Percentiles rank a stretch among this genome's conserved stretches.
phyloP scores from a whole-genome alignment of 2,113 vertebrate species.

The Colinus virginianus region DNA sequence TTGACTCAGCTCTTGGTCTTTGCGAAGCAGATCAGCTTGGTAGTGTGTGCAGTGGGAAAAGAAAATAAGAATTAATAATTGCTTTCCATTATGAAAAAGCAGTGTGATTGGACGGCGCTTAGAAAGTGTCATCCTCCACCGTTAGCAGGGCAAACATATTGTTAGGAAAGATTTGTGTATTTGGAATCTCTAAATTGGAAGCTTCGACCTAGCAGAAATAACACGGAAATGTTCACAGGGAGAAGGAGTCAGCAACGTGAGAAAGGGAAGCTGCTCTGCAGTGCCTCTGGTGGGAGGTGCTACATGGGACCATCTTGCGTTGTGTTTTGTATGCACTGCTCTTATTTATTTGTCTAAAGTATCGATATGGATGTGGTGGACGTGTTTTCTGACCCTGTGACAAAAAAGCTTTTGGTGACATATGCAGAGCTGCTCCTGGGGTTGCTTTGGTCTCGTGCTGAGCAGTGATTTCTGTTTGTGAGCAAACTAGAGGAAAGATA shows the following conservation, averaged over 20 bases:
- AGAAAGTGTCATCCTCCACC: neutral
- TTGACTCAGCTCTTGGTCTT: slow-evolving; percentile 49
- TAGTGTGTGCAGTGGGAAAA: neutral
- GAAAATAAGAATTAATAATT: neutral
- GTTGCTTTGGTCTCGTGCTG: neutral
- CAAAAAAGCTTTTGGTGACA: neutral
- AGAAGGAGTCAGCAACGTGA: neutral
- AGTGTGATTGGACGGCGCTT: neutral
- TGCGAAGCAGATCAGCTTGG: neutral
- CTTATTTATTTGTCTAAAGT: slow-evolving; percentile 13
- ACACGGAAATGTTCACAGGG: neutral
- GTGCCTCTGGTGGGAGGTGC: neutral
- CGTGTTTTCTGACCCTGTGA: neutral
- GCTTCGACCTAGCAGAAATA: slow-evolving; percentile 8
- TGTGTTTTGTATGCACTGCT: neutral
- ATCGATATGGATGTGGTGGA: neutral
- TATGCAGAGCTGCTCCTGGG: rapidly evolving
- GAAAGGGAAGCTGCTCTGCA: neutral
- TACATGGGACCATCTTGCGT: neutral
- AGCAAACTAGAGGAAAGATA: neutral
- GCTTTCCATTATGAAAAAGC: neutral
- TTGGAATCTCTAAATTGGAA: neutral
- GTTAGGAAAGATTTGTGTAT: slow-evolving; percentile 5
- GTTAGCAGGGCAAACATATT: neutral
- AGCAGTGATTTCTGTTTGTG: neutral